These are phyloP conservation scores for Dipodomys ordii DNA, from an alignment of 2,113 vertebrate genomes.

Conservation along the genomic window DNA sequence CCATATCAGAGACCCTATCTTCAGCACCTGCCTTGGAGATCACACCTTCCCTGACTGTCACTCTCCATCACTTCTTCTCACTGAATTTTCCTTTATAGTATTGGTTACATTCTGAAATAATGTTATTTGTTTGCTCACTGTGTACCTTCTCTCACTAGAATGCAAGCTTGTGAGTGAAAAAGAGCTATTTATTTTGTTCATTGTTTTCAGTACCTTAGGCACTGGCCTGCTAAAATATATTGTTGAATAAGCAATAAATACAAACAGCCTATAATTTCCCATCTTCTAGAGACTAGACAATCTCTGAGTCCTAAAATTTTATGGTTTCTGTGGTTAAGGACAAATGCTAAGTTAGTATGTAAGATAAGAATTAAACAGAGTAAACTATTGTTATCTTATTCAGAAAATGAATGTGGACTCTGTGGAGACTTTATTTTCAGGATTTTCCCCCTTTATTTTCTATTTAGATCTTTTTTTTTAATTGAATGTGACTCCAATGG, in stretches of 20 bases:
- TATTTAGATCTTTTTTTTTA: too few relatives aligned
- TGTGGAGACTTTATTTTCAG: constrained; percentile 19
- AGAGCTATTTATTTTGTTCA: not conserved
- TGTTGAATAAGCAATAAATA: constrained; percentile 10
- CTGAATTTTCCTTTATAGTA: not conserved
- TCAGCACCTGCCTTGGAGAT: too few relatives aligned
- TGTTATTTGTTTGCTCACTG: not conserved
- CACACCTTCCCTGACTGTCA: not conserved
- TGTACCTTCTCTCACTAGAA: not conserved
- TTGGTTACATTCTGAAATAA: not conserved
- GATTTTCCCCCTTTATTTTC: not conserved
- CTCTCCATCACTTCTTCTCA: not conserved
- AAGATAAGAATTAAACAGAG: constrained; percentile 16
- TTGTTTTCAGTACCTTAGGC: not conserved
- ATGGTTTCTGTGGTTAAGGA: not conserved
- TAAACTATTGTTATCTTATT: not conserved
- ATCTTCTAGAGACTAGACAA: not conserved
- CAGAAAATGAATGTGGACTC: not conserved
- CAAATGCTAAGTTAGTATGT: not conserved
- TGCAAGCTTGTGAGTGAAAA: not conserved
- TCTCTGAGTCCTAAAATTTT: constrained; percentile 11
- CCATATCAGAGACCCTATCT: too few relatives aligned
- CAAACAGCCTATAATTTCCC: not conserved
- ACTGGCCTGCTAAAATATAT: not conserved
- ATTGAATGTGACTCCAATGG: too few relatives aligned